Evolutionary conservation across 2,888 invertebrate genomes (phyloP).

Genomic region (Amphimallon solstitiale): DNA sequence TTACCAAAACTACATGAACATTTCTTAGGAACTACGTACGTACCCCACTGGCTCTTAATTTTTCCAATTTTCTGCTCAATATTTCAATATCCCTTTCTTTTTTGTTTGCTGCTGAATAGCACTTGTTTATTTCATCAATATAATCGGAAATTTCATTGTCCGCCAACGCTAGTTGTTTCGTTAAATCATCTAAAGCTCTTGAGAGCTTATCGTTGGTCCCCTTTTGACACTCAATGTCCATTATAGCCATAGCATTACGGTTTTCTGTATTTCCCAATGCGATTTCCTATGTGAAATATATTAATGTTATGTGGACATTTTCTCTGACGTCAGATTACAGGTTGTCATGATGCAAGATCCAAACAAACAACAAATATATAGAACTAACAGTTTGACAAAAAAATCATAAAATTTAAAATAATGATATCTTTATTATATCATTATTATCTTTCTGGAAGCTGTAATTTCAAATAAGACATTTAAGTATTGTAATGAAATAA

Average conservation of each 20-base stretch:
- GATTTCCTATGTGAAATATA: constrained; percentile 61
- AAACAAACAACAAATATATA: too few species aligned
- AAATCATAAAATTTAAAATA: too few species aligned
- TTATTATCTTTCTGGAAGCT: too few species aligned
- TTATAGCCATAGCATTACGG: constrained; percentile 67
- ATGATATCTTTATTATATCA: too few species aligned
- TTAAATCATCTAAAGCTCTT: constrained; percentile 58
- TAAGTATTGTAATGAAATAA: too few species aligned
- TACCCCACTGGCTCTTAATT: constrained; percentile 64
- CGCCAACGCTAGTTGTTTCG: constrained; percentile 57
- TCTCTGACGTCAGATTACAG: too few species aligned
- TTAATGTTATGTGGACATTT: too few species aligned
- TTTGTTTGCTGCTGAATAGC: constrained; percentile 62
- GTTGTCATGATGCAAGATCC: too few species aligned
- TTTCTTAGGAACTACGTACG: constrained; percentile 45
- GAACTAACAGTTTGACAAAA: too few species aligned
- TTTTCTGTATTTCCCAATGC: constrained; percentile 68
- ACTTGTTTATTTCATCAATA: constrained; percentile 63
- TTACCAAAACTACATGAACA: not conserved
- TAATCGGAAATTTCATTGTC: constrained; percentile 63
- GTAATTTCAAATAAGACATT: too few species aligned
- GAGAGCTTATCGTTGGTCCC: constrained; percentile 53
- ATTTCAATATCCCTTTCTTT: constrained; percentile 66
- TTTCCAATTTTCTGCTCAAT: constrained; percentile 67
- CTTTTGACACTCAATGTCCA: constrained; percentile 69